Evolutionary conservation across 37 sponge, comb jelly and placozoan genomes (phyloP), one percentile per base, ranked within the genome.

Genomic region (Haliclona indistincta): DNA sequence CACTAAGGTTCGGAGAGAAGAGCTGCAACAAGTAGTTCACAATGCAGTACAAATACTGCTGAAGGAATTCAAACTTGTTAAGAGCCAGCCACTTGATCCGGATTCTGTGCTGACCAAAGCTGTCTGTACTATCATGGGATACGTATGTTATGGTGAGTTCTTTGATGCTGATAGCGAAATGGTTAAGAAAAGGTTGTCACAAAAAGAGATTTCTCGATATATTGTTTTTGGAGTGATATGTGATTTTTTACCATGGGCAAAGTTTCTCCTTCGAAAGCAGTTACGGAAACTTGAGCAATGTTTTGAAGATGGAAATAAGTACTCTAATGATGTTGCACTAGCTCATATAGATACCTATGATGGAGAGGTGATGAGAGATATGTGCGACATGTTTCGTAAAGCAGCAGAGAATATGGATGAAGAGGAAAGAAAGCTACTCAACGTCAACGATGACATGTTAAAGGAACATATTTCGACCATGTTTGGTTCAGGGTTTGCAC

Each of bases 111-210:
- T 79, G 23, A 38, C 38, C 10, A 22, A 36, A 3, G 60, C 37
- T 32, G 58, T 51, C 29, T 79, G 70, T 42, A 52, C 70, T 25
- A 79, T 79, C 17, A 79, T 79, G 70, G 80, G 80, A 19, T 79
- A 67, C 22, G 34, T 79, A 11, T 79, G 80, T 39, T 79, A 68
- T 64, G 70, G 70, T 19, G 38, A 79, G 60, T 53, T 56, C 26
- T 79, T 56, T 39, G 62, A 79, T 34, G 33, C 38, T 11, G 70
- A 67, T 32, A n/a, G n/a, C n/a, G n/a, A n/a, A n/a, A n/a, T n/a
- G n/a, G n/a, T n/a, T n/a, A n/a, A n/a, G n/a, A n/a, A n/a, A n/a
- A n/a, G n/a, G n/a, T n/a, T n/a, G n/a, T n/a, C n/a, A n/a, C 40
- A 53, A 19, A 38, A 67, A 34, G 54, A 68, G 20, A 62, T 79